Percentiles rank a stretch among this genome's conserved stretches.
Conservation (phyloP, 2,797 vertebrate species). For the Valencia hispanica region DNA sequence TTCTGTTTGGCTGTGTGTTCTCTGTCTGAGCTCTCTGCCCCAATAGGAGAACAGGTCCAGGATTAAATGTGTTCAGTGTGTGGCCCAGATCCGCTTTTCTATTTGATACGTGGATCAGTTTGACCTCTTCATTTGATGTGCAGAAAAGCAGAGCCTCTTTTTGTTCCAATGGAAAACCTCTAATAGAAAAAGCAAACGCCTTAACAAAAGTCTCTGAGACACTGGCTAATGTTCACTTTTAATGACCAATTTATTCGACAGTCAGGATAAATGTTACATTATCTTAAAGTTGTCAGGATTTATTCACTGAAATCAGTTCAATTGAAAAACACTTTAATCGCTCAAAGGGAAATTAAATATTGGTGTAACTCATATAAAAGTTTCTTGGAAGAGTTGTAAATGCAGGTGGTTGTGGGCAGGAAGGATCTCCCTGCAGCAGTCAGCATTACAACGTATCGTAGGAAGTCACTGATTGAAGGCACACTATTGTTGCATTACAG, state of each 20-base stretch:
- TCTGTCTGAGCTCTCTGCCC: constrained; percentile 60
- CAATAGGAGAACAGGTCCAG: constrained; percentile 46
- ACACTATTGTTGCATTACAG: too few species aligned
- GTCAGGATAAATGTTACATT: constrained; percentile 34
- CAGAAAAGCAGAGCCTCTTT: constrained; percentile 55
- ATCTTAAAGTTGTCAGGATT: not conserved
- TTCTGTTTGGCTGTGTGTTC: constrained; percentile 63
- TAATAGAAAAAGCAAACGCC: constrained; percentile 62
- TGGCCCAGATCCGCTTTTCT: constrained; percentile 62
- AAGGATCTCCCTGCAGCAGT: too few species aligned
- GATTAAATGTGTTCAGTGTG: constrained; percentile 75
- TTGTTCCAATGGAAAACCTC: constrained; percentile 60
- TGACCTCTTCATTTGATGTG: constrained; percentile 73
- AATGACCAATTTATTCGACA: not conserved
- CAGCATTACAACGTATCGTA: too few species aligned
- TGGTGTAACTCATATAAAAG: not conserved
- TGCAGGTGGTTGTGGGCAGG: too few species aligned
- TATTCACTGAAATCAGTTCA: not conserved
- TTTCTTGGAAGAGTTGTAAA: too few species aligned
- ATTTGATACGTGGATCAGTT: constrained; percentile 71
- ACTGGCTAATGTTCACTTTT: not conserved
- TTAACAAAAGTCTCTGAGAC: constrained; percentile 43
- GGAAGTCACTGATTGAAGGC: too few species aligned
- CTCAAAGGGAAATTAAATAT: not conserved
- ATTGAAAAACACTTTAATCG: not conserved